Percentiles rank a stretch among this genome's conserved stretches.
phyloP scores from a whole-genome alignment of 2,888 invertebrate genomes.

The Lypha dubia region DNA sequence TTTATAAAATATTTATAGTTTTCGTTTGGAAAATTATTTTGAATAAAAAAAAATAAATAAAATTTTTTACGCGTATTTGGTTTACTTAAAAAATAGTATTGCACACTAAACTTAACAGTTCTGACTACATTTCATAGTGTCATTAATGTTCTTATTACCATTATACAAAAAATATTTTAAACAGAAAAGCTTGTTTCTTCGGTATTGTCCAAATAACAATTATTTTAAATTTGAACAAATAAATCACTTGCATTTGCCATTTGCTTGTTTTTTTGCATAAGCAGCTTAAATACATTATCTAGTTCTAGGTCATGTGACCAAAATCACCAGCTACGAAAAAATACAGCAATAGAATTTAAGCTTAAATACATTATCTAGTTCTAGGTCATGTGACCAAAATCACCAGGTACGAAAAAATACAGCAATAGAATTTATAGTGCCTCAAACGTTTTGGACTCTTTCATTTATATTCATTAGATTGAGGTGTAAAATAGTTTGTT shows the following conservation, averaged over 20 bases:
- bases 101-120: too few relatives aligned
- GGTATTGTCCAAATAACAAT: not conserved
- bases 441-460: conserved; percentile 34
- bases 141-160: too few relatives aligned
- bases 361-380: conserved; percentile 26
- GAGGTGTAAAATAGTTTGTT: conserved; percentile 50
- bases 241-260: conserved; percentile 6
- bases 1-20: too few relatives aligned
- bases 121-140: too few relatives aligned
- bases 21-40: too few relatives aligned
- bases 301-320: too few relatives aligned
- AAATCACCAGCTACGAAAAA: too few relatives aligned
- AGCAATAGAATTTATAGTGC: conserved; percentile 34
- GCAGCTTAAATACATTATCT: too few relatives aligned
- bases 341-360: not conserved
- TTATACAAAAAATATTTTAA: too few relatives aligned
- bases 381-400: conserved; percentile 48
- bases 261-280: not conserved
- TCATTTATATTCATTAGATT: conserved; percentile 51
- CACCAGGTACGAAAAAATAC: conserved; percentile 38
- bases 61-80: too few relatives aligned
- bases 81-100: too few relatives aligned
- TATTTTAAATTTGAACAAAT: conserved; percentile 14
- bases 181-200: not conserved
- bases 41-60: too few relatives aligned